A percentile compares a stretch with the other conserved stretches of the same genome.
phyloP scores from a whole-genome alignment of 2,888 invertebrate genomes.

The Hirtodrosophila histrioides region DNA sequence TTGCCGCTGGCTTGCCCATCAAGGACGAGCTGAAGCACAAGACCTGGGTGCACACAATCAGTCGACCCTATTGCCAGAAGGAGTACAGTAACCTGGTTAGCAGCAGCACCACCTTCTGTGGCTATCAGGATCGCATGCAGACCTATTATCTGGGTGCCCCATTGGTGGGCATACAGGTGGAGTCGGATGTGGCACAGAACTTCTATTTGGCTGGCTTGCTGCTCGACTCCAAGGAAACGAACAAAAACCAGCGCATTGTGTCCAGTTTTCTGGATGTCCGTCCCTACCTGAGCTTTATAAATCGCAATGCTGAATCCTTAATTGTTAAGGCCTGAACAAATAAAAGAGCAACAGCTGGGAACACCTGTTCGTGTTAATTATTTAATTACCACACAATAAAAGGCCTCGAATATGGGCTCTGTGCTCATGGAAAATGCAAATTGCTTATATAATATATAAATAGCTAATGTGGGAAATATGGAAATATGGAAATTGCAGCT shows the following conservation, averaged over 20 bases:
- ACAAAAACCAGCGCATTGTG: background rate
- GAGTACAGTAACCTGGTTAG: conserved; percentile 29
- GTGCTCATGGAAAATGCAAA: conserved; percentile 66
- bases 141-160: conserved; percentile 52
- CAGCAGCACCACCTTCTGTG: conserved; percentile 52
- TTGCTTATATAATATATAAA: conserved; percentile 61
- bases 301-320: conserved; percentile 42
- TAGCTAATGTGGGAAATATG: conserved; percentile 65
- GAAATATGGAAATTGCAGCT: conserved; percentile 61
- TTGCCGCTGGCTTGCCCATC: conserved; percentile 49
- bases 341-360: conserved; percentile 47
- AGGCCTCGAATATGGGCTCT: conserved; percentile 19
- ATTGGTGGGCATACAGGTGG: conserved; percentile 58
- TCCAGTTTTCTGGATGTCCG: conserved; percentile 57
- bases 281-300: conserved; percentile 55
- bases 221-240: conserved; percentile 39
- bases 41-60: conserved; percentile 52
- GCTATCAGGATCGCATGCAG: conserved; percentile 31
- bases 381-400: conserved; percentile 36
- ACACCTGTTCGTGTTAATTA: conserved; percentile 63
- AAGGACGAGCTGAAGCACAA: conserved; percentile 33
- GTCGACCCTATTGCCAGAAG: conserved; percentile 40
- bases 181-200: conserved; percentile 37
- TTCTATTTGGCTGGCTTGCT: conserved; percentile 59
- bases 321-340: conserved; percentile 39